Base-by-base conservation (phyloP, 1,140 invertebrate genomes). In the Scaptomyza montana region DNA sequence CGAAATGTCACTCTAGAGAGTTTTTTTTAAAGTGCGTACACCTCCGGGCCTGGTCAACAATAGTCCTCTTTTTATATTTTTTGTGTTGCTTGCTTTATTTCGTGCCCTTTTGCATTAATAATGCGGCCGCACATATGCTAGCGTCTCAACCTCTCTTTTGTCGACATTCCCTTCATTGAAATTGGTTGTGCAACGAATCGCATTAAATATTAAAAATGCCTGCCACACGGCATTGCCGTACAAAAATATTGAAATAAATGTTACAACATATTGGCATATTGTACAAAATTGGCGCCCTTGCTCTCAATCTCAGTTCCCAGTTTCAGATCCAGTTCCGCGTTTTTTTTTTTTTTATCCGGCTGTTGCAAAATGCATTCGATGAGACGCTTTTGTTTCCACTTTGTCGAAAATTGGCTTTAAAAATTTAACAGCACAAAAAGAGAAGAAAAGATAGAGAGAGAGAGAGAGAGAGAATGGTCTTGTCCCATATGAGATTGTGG, bases 1-100 rank as follows among this genome's bases (percentile, higher is more conserved):
- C 62, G 77, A 74, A 91, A 91, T 91, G 90, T 90, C 86, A 91
- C 90, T 91, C 90, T 81, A 65, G 89, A 91, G 90, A 89, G 79
- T 82, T 82, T 41, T 89, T 25, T 25, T 25, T 84, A 89, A 89
- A 89, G 72, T 76, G 60, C 65, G 54, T 25, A 41, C 59, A n/a
- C 3, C 39, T 36, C 43, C 43, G 25, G 30, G 21, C 49, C 21
- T 45, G 39, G 49, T 57, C 76, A 50, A 45, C 7, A 9, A 36
- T 57, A 33, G 30, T 61, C 30, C 56, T 71, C 49, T 55, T 61
- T 55, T 53, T 73, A 50, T 65, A 13, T 46, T 47, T 51, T 84
- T 71, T 56, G 36, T 80, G 78, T 80, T 43, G 46, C 65, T 61
- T 84, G 77, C 65, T 62, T 68, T 62, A 49, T 30, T 36, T 36